Conservation (phyloP, 2,113 vertebrate genomes). For the Corapipo altera region DNA sequence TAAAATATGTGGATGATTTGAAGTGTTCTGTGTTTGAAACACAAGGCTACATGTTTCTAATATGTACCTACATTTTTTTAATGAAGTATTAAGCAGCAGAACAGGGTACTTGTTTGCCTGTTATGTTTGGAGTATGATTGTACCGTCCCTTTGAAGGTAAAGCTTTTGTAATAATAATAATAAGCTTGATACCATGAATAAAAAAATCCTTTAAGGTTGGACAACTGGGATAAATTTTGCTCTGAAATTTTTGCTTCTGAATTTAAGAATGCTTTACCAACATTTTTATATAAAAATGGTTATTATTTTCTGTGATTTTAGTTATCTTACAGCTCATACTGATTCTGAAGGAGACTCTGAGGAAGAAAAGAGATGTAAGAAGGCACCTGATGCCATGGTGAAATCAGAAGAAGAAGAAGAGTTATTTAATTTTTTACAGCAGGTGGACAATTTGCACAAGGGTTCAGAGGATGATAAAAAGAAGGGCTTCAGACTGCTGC, state of each 20-base stretch:
- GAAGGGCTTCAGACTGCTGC: conserved; percentile 79
- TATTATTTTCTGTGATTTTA: conserved; percentile 69
- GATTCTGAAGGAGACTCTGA: conserved; percentile 87
- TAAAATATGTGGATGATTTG: not conserved
- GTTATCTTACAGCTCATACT: conserved; percentile 93
- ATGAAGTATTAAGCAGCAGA: not conserved
- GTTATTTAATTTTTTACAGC: conserved; percentile 76
- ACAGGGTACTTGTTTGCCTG: not conserved
- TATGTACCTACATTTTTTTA: not conserved
- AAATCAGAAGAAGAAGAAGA: conserved; percentile 67
- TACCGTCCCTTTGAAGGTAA: conserved; percentile 1
- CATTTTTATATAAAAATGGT: not conserved
- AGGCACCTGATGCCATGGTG: not conserved
- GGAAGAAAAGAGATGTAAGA: conserved; percentile 42
- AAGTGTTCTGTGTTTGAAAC: not conserved
- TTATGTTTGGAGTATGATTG: not conserved
- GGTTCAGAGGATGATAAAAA: conserved; percentile 79
- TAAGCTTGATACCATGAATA: not conserved
- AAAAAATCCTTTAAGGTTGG: not conserved
- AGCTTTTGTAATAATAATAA: not conserved
- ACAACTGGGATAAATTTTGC: not conserved
- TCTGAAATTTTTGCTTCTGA: not conserved
- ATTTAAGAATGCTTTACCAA: not conserved
- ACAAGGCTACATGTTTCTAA: conserved; percentile 9
- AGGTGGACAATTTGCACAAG: conserved; percentile 78